Conservation (phyloP, 2,888 invertebrate genomes). For the Limnephilus rhombicus region DNA sequence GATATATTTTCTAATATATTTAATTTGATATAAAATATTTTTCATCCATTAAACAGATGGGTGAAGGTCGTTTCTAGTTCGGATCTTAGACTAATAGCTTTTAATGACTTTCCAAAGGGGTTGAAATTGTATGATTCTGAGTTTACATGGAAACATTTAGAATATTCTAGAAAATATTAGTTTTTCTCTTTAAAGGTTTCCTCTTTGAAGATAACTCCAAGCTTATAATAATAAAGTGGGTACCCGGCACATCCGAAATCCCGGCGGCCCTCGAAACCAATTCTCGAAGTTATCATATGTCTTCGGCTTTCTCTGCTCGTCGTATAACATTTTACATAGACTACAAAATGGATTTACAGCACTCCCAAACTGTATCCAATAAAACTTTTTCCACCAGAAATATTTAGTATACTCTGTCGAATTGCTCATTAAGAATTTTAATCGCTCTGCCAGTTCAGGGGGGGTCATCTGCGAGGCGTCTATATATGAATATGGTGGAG, state of each 20-base stretch:
- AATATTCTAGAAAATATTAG: too few species aligned
- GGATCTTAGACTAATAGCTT: too few species aligned
- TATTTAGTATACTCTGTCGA: conserved; percentile 80
- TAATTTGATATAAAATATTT: too few species aligned
- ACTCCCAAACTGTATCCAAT: conserved; percentile 71
- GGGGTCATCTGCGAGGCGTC: conserved; percentile 78
- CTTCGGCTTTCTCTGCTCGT: conserved; percentile 43
- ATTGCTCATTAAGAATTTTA: conserved; percentile 76
- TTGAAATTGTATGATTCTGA: too few species aligned
- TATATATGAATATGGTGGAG: conserved; percentile 81
- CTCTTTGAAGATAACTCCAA: too few species aligned
- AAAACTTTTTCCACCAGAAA: conserved; percentile 81
- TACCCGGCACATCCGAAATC: neutral
- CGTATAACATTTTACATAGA: conserved; percentile 76
- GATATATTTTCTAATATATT: too few species aligned
- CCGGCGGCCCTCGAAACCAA: neutral
- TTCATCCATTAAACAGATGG: too few species aligned
- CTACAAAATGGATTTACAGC: conserved; percentile 77
- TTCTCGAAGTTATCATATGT: neutral
- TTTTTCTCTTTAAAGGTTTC: too few species aligned
- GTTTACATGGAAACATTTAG: too few species aligned
- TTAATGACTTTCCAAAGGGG: too few species aligned
- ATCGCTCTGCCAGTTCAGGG: conserved; percentile 78
- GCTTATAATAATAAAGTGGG: too few species aligned
- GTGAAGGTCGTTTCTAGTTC: too few species aligned